Percentiles rank a stretch among this genome's conserved stretches.
These are phyloP conservation scores for Falco peregrinus DNA, from an alignment of 2,797 vertebrate species.

Conservation along the genomic window DNA sequence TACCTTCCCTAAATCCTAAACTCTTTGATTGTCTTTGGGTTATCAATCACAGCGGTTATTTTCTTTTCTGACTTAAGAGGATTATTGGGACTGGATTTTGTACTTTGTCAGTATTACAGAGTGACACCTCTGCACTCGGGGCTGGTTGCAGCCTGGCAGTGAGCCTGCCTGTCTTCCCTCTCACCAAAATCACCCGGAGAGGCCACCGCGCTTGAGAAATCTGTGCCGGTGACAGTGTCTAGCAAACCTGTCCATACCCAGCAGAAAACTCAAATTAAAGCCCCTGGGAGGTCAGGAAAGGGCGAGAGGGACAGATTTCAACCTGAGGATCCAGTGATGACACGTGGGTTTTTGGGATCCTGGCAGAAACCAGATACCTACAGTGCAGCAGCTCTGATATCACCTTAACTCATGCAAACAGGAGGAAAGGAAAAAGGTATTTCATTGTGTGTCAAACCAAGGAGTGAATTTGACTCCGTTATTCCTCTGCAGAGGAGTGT, in stretches of 20 bases:
- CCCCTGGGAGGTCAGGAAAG: neutral
- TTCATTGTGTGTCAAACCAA: neutral
- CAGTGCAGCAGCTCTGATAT: neutral
- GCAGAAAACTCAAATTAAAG: neutral
- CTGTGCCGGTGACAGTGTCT: neutral
- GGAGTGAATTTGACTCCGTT: neutral
- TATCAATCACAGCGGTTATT: conserved; percentile 59
- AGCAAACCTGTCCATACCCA: neutral
- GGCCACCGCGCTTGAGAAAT: neutral
- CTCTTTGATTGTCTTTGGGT: conserved; percentile 51
- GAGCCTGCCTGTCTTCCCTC: neutral
- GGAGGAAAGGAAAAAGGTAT: neutral
- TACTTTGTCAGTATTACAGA: conserved; percentile 63
- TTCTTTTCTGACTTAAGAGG: conserved; percentile 70
- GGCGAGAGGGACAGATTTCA: neutral
- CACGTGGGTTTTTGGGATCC: fast-evolving
- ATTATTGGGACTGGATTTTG: conserved; percentile 66
- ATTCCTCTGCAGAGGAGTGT: neutral
- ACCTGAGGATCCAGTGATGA: neutral
- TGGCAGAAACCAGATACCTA: neutral
- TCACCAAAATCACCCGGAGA: neutral
- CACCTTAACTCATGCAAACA: neutral
- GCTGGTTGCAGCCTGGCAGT: neutral
- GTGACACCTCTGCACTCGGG: conserved; percentile 22
- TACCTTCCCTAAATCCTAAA: conserved; percentile 15